Evolutionary conservation across 2,797 vertebrate genomes (phyloP).

Genomic region (Lagorchestes hirsutus): DNA sequence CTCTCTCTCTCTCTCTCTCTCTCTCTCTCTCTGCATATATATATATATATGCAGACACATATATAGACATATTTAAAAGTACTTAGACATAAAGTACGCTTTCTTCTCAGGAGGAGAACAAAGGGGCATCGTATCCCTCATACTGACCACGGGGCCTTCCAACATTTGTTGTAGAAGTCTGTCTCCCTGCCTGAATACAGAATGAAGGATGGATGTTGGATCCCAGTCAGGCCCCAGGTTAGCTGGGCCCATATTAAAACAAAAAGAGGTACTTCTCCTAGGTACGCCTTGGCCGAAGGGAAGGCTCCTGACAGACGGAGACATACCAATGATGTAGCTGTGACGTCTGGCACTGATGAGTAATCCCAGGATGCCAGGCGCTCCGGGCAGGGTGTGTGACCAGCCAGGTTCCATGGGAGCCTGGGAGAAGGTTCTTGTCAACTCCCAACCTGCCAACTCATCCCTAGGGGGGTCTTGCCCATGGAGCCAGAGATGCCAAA

Average conservation of each 20-base stretch:
- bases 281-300: not conserved
- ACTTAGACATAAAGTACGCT: not conserved
- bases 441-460: not conserved
- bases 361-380: not conserved
- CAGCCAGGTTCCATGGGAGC: not conserved
- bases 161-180: not conserved
- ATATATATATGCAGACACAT: not conserved
- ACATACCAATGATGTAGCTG: rapidly evolving
- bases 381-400: not conserved
- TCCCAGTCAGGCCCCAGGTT: not conserved
- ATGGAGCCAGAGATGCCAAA: not conserved
- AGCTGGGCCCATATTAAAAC: not conserved
- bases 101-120: not conserved
- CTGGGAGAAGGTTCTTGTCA: not conserved
- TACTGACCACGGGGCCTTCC: not conserved
- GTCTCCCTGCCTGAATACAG: not conserved
- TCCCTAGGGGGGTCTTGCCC: not conserved
- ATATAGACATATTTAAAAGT: not conserved
- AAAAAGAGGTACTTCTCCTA: not conserved
- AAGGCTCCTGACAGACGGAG: not conserved
- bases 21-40: no score
- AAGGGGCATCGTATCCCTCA: not conserved
- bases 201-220: not conserved
- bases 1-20: no score
- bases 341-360: not conserved